Evolutionary conservation across 2,888 invertebrate genomes (phyloP), one percentile per base, ranked within the genome.

Genomic region (Tenthredo notha): DNA sequence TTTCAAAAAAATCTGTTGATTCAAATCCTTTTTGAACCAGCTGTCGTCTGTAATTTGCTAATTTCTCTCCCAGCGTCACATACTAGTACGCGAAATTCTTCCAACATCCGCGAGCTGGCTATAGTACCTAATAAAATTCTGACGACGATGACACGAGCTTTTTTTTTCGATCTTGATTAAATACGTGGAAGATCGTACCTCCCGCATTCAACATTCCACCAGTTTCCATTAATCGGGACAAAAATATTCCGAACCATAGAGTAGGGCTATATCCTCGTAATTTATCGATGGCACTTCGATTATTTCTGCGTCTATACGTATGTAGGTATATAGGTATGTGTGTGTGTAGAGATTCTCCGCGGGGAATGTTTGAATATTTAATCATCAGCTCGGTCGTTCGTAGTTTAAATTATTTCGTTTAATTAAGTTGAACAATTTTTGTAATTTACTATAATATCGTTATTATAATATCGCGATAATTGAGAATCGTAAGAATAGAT

Each of bases 151-250:
- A 77, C 54, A 77, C 77, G 54, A 54, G 15, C 33, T n/a, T n/a
- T 54, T 77, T 40, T 50, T 12, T 29, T 0, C 77, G 77, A 77
- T 54, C 83, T 43, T 83, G 67, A 83, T 67, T 40, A 83, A 83
- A 83, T 83, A 83, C 83, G 83, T 83, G 83, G 37, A 83, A 67
- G 47, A 83, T 67, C 83, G 83, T 47, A n/a, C 25, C 29, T 50
- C 29, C 9, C 77, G 29, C 61, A 21, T 25, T 25, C 40, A 10
- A 33, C 58, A 80, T 80, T 80, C 80, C 80, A 25, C n/a, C 61
- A 37, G 37, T 61, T 40, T 80, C 40, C n/a, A 61, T 80, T 61
- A 37, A 61, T 61, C 61, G 61, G 77, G 54, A 54, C 9, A 54
- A 77, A 50, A 50, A 50, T 77, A 77, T 77, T 77, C 77, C 54